Evolutionary conservation across 2,797 vertebrate genomes (phyloP).

Genomic region (Harpagifer antarcticus): DNA sequence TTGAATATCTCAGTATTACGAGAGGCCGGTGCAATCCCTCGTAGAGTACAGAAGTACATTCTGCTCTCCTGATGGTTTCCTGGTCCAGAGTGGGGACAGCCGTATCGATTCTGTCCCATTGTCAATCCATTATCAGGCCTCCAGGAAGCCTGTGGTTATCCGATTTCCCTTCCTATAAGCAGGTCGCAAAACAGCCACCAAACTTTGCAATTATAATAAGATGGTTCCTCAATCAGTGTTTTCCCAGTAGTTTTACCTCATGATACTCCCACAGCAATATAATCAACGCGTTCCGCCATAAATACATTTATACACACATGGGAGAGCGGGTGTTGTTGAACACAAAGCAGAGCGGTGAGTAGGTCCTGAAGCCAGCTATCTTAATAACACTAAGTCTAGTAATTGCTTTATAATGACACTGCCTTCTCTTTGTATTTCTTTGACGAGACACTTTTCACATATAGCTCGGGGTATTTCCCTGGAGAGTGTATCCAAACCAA

Average conservation of each 20-base stretch:
- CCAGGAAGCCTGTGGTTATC: conserved; percentile 73
- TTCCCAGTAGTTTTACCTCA: neutral
- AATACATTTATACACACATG: neutral
- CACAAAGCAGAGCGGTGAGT: conserved; percentile 23
- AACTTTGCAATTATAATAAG: conserved; percentile 57
- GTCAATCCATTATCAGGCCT: conserved; percentile 71
- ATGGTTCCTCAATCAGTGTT: conserved; percentile 23
- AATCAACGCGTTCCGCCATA: neutral
- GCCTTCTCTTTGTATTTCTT: conserved; percentile 29
- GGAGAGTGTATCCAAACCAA: conserved; percentile 13
- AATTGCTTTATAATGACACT: conserved; percentile 66
- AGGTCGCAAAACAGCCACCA: conserved; percentile 48
- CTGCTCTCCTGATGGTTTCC: conserved; percentile 49
- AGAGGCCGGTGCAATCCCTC: conserved; percentile 7
- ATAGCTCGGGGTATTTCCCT: conserved; percentile 19
- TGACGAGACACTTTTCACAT: conserved; percentile 30
- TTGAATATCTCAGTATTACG: neutral
- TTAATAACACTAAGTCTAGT: conserved; percentile 50
- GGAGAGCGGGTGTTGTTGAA: conserved; percentile 26
- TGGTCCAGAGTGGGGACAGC: conserved; percentile 53
- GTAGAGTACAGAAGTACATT: conserved; percentile 23
- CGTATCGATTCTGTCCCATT: conserved; percentile 67
- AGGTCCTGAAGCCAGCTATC: conserved; percentile 40
- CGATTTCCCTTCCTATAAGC: conserved; percentile 61
- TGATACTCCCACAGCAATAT: conserved; percentile 6